Percentiles rank a stretch among this genome's conserved stretches.
phyloP scores from a whole-genome alignment of 2,113 vertebrate species.

The Larimichthys crocea region DNA sequence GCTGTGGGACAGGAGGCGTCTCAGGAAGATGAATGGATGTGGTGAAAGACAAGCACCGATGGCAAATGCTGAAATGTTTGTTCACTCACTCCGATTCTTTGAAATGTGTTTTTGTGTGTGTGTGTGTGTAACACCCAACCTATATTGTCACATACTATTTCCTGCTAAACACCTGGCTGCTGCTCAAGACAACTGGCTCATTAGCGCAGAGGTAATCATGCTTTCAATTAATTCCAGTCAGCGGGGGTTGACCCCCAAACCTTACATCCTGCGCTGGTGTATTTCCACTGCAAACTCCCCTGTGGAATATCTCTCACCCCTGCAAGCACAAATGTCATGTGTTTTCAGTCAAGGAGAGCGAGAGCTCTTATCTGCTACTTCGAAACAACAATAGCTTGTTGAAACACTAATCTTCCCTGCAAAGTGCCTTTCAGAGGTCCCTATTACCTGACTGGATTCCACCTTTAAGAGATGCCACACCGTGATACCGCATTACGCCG shows the following conservation, averaged over 20 bases:
- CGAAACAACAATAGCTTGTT: slow-evolving; percentile 63
- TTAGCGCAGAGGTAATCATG: slow-evolving; percentile 64
- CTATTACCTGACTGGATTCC: slow-evolving; percentile 41
- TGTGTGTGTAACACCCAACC: slow-evolving; percentile 46
- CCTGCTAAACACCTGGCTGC: slow-evolving; percentile 68
- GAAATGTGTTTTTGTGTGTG: slow-evolving; percentile 15
- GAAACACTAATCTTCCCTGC: slow-evolving; percentile 47
- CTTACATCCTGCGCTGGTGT: slow-evolving; percentile 54
- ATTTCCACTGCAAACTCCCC: slow-evolving; percentile 36
- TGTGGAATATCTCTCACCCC: slow-evolving; percentile 48
- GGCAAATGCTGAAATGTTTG: slow-evolving; percentile 49
- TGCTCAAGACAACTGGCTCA: slow-evolving; percentile 51
- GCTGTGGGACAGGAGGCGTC: slow-evolving; percentile 56
- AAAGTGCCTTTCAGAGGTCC: slow-evolving; percentile 45
- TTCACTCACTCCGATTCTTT: slow-evolving; percentile 42
- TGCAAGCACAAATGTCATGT: slow-evolving; percentile 39
- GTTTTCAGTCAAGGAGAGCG: slow-evolving; percentile 34
- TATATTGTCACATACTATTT: slow-evolving; percentile 60
- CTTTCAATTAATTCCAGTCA: slow-evolving; percentile 58
- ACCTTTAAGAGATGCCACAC: slow-evolving; percentile 28
- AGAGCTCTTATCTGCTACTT: slow-evolving; percentile 56
- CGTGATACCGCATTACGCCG: neutral
- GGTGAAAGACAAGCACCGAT: slow-evolving; percentile 64
- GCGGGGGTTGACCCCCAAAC: slow-evolving; percentile 51
- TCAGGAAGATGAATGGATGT: slow-evolving; percentile 63